These are phyloP conservation scores for Callyntrura sp. DNA, from an alignment of 2,888 invertebrate genomes.

Conservation along the genomic window DNA sequence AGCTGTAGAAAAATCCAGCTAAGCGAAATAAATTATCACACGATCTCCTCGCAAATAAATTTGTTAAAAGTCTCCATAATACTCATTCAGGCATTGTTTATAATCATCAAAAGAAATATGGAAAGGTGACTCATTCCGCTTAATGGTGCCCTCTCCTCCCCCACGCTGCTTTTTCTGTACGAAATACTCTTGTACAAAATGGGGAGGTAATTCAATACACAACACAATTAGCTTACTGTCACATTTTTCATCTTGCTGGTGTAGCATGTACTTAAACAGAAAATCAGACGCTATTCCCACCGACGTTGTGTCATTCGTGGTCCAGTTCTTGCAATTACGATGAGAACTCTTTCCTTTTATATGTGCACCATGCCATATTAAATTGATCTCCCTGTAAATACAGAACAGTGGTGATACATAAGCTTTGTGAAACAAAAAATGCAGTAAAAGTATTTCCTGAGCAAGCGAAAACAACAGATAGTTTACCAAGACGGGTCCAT, in stretches of 20 bases:
- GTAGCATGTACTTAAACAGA: conserved; percentile 90
- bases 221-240: conserved; percentile 94
- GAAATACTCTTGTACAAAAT: conserved; percentile 16
- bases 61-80: conserved; percentile 35
- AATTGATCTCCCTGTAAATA: conserved; percentile 93
- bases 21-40: neutral
- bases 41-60: neutral
- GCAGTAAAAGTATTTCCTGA: no score
- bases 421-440: neutral
- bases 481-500: conserved; percentile 67
- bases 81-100: conserved; percentile 28
- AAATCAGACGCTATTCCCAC: conserved; percentile 95
- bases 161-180: neutral
- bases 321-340: conserved; percentile 88
- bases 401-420: neutral
- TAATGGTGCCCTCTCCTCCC: neutral
- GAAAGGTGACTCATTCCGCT: neutral
- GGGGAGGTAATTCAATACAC: conserved; percentile 90
- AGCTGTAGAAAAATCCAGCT: neutral
- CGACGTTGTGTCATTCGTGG: conserved; percentile 90
- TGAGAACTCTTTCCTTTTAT: conserved; percentile 27
- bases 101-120: conserved; percentile 41
- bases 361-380: conserved; percentile 94
- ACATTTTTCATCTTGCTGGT: conserved; percentile 92
- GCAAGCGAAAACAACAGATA: no score